Base-by-base conservation (phyloP, 2,797 vertebrate genomes). In the Catostomus latipinnis region DNA sequence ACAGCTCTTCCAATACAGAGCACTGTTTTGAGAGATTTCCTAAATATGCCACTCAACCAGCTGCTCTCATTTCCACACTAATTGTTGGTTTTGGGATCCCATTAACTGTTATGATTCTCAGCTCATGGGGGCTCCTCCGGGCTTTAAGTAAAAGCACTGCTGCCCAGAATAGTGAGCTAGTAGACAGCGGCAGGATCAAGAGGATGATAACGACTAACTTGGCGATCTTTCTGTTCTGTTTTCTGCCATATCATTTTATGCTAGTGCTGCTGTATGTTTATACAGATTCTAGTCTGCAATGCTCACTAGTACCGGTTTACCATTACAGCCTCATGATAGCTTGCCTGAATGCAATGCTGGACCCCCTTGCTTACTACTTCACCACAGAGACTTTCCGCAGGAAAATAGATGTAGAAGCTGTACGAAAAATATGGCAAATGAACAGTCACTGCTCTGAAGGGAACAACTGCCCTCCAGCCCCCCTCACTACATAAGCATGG, bases 341-440 rank as follows among this genome's bases (percentile, higher is more conserved):
- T 22, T 94, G 92, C 58, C 71, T 88, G 13, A 95, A 95, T 74
- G 82, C 92, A 4, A 84, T 91, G 56, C 76, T 95, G 12, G 93
- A 95, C 72, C 94, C 94, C 0, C 43, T 94, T 2, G 86, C 81
- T 0, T 95, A 95, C 71, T 95, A 95, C 78, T 95, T 94, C 80
- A 91, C 91, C 62, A 91, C 93, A 0, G 91, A 94, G 74, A 93
- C 93, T 0, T 93, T 95, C 78, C 86, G 82, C 46, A 88, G 13
- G 66, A 89, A 86, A 0, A 43, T 92, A 1, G 84, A 88, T 0
- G 22, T 87, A 1, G 48, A 81, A 0, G 4, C 48, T 0, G 7
- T 89, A 56, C 56, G 68, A 45, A 87, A 80, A 80, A 88, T 85
- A 84, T 69, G 84, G 81, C 84, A 70, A 3, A 57, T 89, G 67